A percentile compares a stretch with the other conserved stretches of the same genome.
These are phyloP conservation scores for Drosophila nikananu DNA, from an alignment of 1,140 invertebrate genomes.

Conservation along the genomic window DNA sequence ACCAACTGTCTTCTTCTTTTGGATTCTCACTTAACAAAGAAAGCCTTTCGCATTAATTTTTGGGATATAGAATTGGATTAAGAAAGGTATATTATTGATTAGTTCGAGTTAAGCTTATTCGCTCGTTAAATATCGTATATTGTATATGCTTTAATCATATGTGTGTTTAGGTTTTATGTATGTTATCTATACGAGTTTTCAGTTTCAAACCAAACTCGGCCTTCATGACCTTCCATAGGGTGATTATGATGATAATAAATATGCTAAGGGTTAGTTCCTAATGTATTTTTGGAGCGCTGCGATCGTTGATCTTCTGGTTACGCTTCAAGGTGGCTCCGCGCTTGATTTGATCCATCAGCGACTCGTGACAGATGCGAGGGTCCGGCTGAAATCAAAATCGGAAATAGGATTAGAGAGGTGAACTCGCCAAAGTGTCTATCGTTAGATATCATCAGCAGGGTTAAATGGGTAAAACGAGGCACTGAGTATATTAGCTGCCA, in stretches of 20 bases:
- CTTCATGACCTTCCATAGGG: slow-evolving; percentile 44
- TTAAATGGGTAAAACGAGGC: slow-evolving; percentile 53
- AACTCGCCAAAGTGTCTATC: background rate
- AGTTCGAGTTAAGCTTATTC: slow-evolving; percentile 43
- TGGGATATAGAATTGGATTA: slow-evolving; percentile 43
- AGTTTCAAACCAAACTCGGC: slow-evolving; percentile 80
- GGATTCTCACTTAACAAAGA: slow-evolving; percentile 50
- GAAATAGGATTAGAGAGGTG: background rate
- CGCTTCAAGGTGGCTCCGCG: slow-evolving; percentile 92
- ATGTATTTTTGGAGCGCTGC: slow-evolving; percentile 90
- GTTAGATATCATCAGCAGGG: slow-evolving; percentile 32
- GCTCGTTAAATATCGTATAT: slow-evolving; percentile 55
- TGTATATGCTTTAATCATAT: slow-evolving; percentile 66
- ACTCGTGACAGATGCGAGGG: slow-evolving; percentile 90
- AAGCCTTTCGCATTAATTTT: slow-evolving; percentile 51
- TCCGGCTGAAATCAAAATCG: slow-evolving; percentile 86
- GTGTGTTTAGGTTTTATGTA: slow-evolving; percentile 45
- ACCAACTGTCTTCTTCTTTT: slow-evolving; percentile 64
- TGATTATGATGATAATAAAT: slow-evolving; percentile 46
- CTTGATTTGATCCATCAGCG: slow-evolving; percentile 96
- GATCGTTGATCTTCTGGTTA: slow-evolving; percentile 87
- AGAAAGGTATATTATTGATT: slow-evolving; percentile 53
- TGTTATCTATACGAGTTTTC: slow-evolving; percentile 68
- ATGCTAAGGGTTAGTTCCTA: slow-evolving; percentile 85
- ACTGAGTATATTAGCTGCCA: slow-evolving; percentile 53